These are phyloP conservation scores for Brachionus plicatilis DNA, from an alignment of 1,140 invertebrate genomes.

Conservation along the genomic window DNA sequence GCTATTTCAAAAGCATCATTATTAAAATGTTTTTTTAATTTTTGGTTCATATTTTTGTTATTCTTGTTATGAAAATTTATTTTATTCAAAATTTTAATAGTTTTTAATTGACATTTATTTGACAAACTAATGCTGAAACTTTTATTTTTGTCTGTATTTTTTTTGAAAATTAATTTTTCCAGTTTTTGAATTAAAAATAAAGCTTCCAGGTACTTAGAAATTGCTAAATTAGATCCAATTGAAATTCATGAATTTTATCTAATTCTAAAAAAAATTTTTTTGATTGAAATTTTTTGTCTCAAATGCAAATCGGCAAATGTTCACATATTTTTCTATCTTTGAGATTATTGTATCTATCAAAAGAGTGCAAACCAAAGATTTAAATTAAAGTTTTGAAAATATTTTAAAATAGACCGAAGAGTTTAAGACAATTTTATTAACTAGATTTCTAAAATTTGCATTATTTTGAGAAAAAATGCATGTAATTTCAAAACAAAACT, in stretches of 20 bases:
- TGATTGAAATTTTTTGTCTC: no score
- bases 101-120: background rate
- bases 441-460: background rate
- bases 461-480: background rate
- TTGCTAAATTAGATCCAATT: no score
- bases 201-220: no score
- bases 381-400: background rate
- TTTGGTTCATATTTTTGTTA: background rate
- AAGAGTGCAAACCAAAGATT: background rate
- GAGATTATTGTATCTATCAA: no score
- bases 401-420: background rate
- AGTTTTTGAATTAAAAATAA: no score
- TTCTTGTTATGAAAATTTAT: background rate
- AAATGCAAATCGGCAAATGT: no score
- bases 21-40: background rate
- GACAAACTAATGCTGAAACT: background rate
- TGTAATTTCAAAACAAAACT: constrained; percentile 23
- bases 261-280: no score
- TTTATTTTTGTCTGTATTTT: no score
- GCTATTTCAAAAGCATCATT: background rate
- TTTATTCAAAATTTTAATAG: background rate
- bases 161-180: no score
- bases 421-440: background rate
- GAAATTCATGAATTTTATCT: no score
- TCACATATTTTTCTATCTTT: no score